A percentile compares a stretch with the other conserved stretches of the same genome.
Evolutionary conservation across 2,888 invertebrate species (phyloP).

Genomic region (Philereme transversata): DNA sequence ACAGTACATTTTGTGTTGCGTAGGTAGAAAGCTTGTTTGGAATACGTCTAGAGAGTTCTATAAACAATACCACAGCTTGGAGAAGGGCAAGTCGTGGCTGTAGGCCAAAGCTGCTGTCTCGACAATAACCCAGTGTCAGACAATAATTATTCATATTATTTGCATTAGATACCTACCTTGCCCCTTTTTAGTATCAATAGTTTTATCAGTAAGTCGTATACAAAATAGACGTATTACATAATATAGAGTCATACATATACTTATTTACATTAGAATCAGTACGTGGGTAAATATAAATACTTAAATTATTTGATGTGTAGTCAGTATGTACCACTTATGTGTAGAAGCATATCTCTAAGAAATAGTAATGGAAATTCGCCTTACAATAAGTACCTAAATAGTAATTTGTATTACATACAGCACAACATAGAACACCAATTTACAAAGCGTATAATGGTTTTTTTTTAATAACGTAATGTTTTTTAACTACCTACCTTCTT

Average conservation of each 20-base stretch:
- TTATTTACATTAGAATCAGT: slow-evolving; percentile 1
- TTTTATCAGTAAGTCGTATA: slow-evolving; percentile 39
- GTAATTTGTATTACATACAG: not conserved
- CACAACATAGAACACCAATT: slow-evolving; percentile 36
- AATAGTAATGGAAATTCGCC: not conserved
- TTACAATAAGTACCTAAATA: not conserved
- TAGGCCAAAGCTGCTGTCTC: slow-evolving; percentile 78
- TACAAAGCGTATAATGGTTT: too few relatives aligned
- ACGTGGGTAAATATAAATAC: not conserved
- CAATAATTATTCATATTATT: slow-evolving; percentile 80
- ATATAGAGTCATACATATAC: not conserved
- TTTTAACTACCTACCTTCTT: too few relatives aligned
- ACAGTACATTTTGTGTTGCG: slow-evolving; percentile 43
- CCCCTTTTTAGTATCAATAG: slow-evolving; percentile 52
- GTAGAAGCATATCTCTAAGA: slow-evolving; percentile 31
- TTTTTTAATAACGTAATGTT: too few relatives aligned
- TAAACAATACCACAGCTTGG: slow-evolving; percentile 7
- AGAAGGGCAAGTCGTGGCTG: slow-evolving; percentile 60
- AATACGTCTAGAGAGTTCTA: slow-evolving; percentile 8
- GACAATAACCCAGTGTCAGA: slow-evolving; percentile 85
- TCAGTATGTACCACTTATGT: not conserved
- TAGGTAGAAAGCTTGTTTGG: slow-evolving; percentile 20
- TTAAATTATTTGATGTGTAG: not conserved
- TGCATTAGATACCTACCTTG: slow-evolving; percentile 62
- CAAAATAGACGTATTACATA: slow-evolving; percentile 28